These are phyloP conservation scores for Microctenopoma stevenorrisi DNA, from an alignment of 2,797 vertebrate species.

Conservation along the genomic window DNA sequence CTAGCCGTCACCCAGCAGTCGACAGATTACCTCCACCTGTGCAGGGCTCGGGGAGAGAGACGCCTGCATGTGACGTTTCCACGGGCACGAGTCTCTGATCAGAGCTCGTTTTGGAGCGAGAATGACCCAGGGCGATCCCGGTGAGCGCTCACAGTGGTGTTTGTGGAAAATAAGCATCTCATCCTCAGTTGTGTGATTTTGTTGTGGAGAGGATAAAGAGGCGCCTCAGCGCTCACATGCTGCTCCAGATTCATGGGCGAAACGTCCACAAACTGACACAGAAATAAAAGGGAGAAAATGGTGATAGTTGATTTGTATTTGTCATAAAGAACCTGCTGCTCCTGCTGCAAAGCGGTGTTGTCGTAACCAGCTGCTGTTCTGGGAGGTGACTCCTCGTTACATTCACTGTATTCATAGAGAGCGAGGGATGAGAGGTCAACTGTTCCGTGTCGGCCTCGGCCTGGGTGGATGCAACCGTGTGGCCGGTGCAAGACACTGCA, in stretches of 20 bases:
- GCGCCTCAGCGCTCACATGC: not conserved
- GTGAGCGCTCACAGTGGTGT: not conserved
- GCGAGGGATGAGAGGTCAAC: conserved; percentile 27
- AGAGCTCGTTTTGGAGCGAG: not conserved
- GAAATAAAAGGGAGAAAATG: not conserved
- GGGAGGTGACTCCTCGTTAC: not conserved
- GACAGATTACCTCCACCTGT: conserved; percentile 36
- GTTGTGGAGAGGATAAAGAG: not conserved
- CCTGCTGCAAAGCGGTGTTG: not conserved
- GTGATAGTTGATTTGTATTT: not conserved
- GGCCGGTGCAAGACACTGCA: conserved; percentile 2
- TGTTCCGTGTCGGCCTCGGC: conserved; percentile 9
- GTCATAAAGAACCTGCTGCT: not conserved
- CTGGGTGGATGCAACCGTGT: not conserved
- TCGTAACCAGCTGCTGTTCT: conserved; percentile 11
- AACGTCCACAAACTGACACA: not conserved
- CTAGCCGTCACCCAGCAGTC: conserved; percentile 50
- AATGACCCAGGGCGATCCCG: conserved; percentile 1
- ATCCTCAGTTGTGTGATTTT: not conserved
- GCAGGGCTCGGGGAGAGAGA: not conserved
- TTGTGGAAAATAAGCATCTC: conserved; percentile 14
- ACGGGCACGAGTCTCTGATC: not conserved
- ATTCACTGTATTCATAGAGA: too few species aligned
- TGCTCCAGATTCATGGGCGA: conserved; percentile 1
- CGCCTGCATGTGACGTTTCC: conserved; percentile 5